phyloP scores from a whole-genome alignment of 2,888 invertebrate genomes.

The Protula sp. region DNA sequence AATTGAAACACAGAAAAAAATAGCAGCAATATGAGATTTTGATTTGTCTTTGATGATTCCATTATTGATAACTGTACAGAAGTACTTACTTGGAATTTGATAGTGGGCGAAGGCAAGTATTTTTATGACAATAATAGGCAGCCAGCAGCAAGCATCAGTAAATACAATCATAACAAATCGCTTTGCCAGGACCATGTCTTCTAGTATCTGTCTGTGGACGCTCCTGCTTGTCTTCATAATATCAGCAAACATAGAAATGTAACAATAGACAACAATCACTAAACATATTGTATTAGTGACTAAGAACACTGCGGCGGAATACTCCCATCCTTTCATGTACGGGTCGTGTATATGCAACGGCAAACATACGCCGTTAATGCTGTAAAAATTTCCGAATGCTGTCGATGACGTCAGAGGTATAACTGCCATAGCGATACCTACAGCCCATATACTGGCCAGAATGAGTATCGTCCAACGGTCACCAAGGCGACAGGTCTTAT shows the following conservation, averaged over 20 bases:
- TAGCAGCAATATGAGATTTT: too few relatives aligned
- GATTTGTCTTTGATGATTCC: too few relatives aligned
- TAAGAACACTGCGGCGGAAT: slow-evolving; percentile 67
- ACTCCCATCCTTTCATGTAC: slow-evolving; percentile 66
- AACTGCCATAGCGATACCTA: slow-evolving; percentile 61
- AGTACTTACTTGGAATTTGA: slow-evolving; percentile 58
- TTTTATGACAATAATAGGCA: slow-evolving; percentile 65
- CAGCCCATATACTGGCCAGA: slow-evolving; percentile 8
- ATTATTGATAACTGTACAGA: too few relatives aligned
- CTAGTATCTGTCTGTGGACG: not conserved
- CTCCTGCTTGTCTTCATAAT: not conserved
- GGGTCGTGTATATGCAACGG: slow-evolving; percentile 68
- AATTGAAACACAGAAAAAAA: too few relatives aligned
- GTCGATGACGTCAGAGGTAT: slow-evolving; percentile 60
- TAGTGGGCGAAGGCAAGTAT: slow-evolving; percentile 60
- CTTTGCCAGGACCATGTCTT: slow-evolving; percentile 60
- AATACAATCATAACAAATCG: slow-evolving; percentile 68
- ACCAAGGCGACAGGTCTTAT: slow-evolving; percentile 28
- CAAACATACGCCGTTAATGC: slow-evolving; percentile 63
- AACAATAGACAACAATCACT: slow-evolving; percentile 53
- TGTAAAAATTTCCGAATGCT: slow-evolving; percentile 58
- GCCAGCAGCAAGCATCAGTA: slow-evolving; percentile 68
- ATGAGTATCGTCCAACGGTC: slow-evolving; percentile 50
- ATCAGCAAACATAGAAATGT: slow-evolving; percentile 60
- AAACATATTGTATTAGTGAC: slow-evolving; percentile 60